These are phyloP conservation scores for Drosophila robusta DNA, from an alignment of 2,888 invertebrate species.

Conservation along the genomic window DNA sequence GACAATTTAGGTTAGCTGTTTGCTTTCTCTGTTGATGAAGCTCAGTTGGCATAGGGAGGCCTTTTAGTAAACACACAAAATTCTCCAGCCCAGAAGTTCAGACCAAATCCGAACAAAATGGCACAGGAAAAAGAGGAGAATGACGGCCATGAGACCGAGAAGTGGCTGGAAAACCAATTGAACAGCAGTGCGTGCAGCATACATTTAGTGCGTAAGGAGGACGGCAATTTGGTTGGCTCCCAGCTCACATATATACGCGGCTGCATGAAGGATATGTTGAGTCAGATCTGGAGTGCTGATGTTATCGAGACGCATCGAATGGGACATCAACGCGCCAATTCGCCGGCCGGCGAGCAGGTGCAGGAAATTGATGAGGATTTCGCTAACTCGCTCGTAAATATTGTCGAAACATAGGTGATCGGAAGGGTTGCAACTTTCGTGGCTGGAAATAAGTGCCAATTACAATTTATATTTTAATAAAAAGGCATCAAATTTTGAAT, in stretches of 20 bases:
- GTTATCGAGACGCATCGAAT: constrained; percentile 19
- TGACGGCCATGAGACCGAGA: background rate
- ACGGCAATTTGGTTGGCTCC: constrained; percentile 13
- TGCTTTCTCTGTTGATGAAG: too few species aligned
- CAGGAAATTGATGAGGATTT: constrained; percentile 13
- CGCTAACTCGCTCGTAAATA: constrained; percentile 8
- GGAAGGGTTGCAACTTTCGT: background rate
- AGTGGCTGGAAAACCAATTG: background rate
- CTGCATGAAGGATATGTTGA: constrained; percentile 16
- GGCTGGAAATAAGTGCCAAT: background rate
- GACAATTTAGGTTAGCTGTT: too few species aligned
- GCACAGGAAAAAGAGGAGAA: background rate
- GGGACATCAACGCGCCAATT: constrained; percentile 26
- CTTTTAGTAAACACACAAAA: background rate
- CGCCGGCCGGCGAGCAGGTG: constrained; percentile 23
- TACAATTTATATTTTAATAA: background rate
- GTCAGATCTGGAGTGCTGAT: constrained; percentile 26
- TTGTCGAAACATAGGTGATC: background rate
- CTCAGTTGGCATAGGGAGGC: background rate
- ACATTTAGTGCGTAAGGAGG: constrained; percentile 12
- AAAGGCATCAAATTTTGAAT: background rate
- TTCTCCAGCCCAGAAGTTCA: background rate
- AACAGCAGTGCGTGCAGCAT: background rate
- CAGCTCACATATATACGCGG: constrained; percentile 9
- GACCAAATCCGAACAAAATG: background rate